Evolutionary conservation across 2,888 invertebrate species (phyloP).

Genomic region (Craniophora ligustri): DNA sequence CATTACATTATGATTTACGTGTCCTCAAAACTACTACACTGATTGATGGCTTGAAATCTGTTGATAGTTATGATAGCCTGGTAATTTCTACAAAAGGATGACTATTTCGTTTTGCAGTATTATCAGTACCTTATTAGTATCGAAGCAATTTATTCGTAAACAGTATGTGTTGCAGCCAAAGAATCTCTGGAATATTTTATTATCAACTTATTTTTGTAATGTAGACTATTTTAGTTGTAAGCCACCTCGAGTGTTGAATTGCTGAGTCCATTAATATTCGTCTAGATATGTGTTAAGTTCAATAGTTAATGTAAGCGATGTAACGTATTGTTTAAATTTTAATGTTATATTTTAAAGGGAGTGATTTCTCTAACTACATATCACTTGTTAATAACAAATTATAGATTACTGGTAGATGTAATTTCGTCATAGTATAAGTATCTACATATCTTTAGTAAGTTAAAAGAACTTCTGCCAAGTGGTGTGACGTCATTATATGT

Average conservation of each 20-base stretch:
- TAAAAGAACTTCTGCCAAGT: constrained; percentile 64
- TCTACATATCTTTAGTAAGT: constrained; percentile 65
- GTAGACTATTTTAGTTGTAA: constrained; percentile 80
- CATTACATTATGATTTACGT: no score
- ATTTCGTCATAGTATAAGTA: constrained; percentile 77
- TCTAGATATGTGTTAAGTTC: constrained; percentile 74
- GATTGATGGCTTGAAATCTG: not conserved
- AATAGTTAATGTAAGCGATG: constrained; percentile 70
- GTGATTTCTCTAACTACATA: constrained; percentile 87
- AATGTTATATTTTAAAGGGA: constrained; percentile 80
- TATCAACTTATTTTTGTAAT: constrained; percentile 78
- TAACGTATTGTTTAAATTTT: constrained; percentile 78
- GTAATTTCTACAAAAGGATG: no score
- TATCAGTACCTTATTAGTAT: constrained; percentile 48
- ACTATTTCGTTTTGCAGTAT: not conserved
- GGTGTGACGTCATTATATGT: constrained; percentile 56
- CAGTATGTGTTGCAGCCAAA: constrained; percentile 71
- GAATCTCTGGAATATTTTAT: constrained; percentile 73
- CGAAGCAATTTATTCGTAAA: constrained; percentile 59
- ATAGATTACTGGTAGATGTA: constrained; percentile 81
- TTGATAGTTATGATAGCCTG: not conserved
- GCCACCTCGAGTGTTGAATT: constrained; percentile 84
- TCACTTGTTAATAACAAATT: constrained; percentile 88
- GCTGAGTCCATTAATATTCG: constrained; percentile 76
- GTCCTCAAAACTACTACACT: no score